These are phyloP conservation scores for Hofmannophila pseudospretella DNA, from an alignment of 2,888 invertebrate species.

Conservation along the genomic window DNA sequence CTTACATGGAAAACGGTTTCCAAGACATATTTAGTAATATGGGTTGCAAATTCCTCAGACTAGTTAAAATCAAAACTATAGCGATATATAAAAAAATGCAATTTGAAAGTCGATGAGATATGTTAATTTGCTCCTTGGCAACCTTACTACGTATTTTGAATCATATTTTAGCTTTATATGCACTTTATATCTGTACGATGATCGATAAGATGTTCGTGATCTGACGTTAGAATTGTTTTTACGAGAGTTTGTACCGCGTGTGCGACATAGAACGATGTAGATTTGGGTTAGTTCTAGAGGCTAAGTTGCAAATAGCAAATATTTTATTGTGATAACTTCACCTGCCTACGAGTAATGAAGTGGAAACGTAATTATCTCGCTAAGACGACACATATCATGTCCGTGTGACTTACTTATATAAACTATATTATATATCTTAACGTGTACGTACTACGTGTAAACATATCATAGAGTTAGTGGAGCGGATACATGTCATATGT, in stretches of 20 bases:
- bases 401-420: slow-evolving; percentile 38
- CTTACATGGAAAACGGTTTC: no score
- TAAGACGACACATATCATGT: slow-evolving; percentile 42
- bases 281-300: not conserved
- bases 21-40: no score
- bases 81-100: no score
- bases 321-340: slow-evolving; percentile 8
- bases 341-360: slow-evolving; percentile 3
- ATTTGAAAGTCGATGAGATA: no score
- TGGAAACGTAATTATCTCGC: no score
- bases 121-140: no score
- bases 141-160: slow-evolving; percentile 1
- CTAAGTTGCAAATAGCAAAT: not conserved
- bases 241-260: not conserved
- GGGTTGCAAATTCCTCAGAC: no score
- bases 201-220: not conserved
- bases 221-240: slow-evolving; percentile 1
- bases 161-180: not conserved
- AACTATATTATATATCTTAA: slow-evolving; percentile 17
- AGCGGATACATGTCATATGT: slow-evolving; percentile 45
- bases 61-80: no score
- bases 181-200: no score
- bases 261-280: not conserved
- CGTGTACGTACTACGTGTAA: slow-evolving; percentile 16
- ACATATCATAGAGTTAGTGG: slow-evolving; percentile 31